Percentiles rank a stretch among this genome's conserved stretches.
Evolutionary conservation across 2,888 invertebrate genomes (phyloP).

Genomic region (Apantesis nais): DNA sequence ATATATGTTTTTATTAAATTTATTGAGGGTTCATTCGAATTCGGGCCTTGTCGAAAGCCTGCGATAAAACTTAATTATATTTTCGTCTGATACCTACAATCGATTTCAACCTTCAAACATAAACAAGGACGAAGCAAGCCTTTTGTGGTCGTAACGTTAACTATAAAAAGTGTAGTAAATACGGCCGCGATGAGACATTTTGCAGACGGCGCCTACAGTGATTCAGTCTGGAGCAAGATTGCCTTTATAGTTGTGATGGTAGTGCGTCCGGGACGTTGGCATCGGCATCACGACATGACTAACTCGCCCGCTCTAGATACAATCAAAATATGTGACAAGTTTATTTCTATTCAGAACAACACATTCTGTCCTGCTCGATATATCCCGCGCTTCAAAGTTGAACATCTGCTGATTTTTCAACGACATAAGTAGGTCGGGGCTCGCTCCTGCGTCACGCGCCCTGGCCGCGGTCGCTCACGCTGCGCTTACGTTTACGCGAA

Average conservation of each 20-base stretch:
- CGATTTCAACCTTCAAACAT: constrained; percentile 32
- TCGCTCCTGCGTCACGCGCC: constrained; percentile 77
- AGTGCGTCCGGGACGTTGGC: constrained; percentile 81
- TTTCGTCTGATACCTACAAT: not conserved
- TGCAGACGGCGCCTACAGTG: constrained; percentile 84
- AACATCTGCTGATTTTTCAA: constrained; percentile 84
- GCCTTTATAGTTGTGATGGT: constrained; percentile 80
- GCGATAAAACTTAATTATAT: not conserved
- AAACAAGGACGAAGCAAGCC: constrained; percentile 32
- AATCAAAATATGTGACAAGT: constrained; percentile 86
- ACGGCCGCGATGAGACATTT: constrained; percentile 79
- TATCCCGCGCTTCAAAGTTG: constrained; percentile 78
- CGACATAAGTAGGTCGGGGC: constrained; percentile 85
- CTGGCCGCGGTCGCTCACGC: constrained; percentile 62
- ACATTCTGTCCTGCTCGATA: constrained; percentile 80
- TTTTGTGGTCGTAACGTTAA: constrained; percentile 50
- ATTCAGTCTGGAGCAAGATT: constrained; percentile 80
- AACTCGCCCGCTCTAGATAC: constrained; percentile 84
- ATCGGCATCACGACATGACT: constrained; percentile 81
- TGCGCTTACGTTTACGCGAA: constrained; percentile 78
- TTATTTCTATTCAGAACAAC: constrained; percentile 85
- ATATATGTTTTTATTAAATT: not conserved
- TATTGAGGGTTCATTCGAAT: not conserved
- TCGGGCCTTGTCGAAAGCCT: not conserved
- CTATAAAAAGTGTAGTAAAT: constrained; percentile 65